phyloP scores from a whole-genome alignment of 2,797 vertebrate species.

The Enteromius afrohamiltoni region DNA sequence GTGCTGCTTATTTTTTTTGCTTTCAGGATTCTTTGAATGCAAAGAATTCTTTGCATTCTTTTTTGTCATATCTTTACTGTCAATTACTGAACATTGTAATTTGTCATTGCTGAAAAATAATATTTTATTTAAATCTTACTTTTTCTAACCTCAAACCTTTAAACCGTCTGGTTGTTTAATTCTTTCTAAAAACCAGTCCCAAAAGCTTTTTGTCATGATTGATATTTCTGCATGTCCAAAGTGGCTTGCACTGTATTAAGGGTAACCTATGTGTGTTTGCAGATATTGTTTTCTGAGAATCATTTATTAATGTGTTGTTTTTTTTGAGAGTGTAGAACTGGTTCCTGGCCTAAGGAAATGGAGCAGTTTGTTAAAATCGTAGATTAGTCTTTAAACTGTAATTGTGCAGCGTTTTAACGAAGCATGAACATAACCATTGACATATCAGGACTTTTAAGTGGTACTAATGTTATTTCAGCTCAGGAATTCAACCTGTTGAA shows the following conservation, averaged over 20 bases:
- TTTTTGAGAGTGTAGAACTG: background rate
- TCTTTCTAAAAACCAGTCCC: background rate
- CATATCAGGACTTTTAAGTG: background rate
- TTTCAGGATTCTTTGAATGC: background rate
- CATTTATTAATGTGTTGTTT: background rate
- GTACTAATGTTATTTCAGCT: constrained; percentile 11
- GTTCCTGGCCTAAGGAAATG: background rate
- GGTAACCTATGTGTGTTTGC: background rate
- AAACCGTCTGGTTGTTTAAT: background rate
- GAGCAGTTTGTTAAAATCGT: background rate
- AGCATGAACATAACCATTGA: background rate
- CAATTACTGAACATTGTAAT: background rate
- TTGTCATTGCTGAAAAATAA: background rate
- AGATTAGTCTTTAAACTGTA: background rate
- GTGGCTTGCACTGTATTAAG: background rate
- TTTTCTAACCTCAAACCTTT: background rate
- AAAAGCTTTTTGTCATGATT: background rate
- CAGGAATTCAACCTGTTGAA: background rate
- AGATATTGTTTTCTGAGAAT: background rate
- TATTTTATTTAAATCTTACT: background rate
- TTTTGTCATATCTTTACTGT: background rate
- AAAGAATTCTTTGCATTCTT: background rate
- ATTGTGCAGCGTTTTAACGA: constrained; percentile 1
- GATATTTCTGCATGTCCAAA: background rate
- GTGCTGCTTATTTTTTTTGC: background rate